Conservation (phyloP, 1,140 invertebrate species). For the Melitaea cinxia region DNA sequence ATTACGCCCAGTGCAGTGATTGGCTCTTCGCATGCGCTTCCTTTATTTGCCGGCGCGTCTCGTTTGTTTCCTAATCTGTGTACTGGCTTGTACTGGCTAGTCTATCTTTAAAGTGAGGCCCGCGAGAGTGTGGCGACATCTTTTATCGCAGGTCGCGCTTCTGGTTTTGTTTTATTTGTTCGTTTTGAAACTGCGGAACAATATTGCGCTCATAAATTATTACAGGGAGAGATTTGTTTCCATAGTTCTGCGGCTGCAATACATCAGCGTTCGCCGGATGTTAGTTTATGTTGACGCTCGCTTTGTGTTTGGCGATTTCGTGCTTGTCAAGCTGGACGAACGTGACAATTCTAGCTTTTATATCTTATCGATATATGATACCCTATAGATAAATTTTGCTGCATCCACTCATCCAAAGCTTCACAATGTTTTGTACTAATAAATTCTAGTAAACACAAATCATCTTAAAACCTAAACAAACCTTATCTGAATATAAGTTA, state of each 20-base stretch:
- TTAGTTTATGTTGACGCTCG: slow-evolving; percentile 75
- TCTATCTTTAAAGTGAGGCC: slow-evolving; percentile 70
- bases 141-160: slow-evolving; percentile 73
- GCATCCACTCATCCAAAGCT: neutral
- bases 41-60: slow-evolving; percentile 45
- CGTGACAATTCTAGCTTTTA: slow-evolving; percentile 59
- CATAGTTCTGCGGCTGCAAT: slow-evolving; percentile 77
- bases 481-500: too few relatives aligned
- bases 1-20: slow-evolving; percentile 62
- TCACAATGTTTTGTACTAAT: neutral
- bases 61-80: slow-evolving; percentile 67
- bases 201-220: slow-evolving; percentile 79
- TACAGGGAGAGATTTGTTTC: slow-evolving; percentile 76
- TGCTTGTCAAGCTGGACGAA: slow-evolving; percentile 66
- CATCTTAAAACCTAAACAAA: too few relatives aligned
- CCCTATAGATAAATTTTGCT: slow-evolving; percentile 47
- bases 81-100: slow-evolving; percentile 48
- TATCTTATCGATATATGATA: slow-evolving; percentile 54
- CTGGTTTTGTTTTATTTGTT: slow-evolving; percentile 70
- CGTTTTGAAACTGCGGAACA: slow-evolving; percentile 69
- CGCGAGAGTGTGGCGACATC: slow-evolving; percentile 69
- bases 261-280: slow-evolving; percentile 75
- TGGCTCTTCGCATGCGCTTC: slow-evolving; percentile 47
- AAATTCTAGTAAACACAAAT: too few relatives aligned
- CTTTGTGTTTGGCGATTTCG: slow-evolving; percentile 71